A percentile compares a stretch with the other conserved stretches of the same genome.
phyloP scores from a whole-genome alignment of 2,888 invertebrate species.

The Lydus trimaculatus region DNA sequence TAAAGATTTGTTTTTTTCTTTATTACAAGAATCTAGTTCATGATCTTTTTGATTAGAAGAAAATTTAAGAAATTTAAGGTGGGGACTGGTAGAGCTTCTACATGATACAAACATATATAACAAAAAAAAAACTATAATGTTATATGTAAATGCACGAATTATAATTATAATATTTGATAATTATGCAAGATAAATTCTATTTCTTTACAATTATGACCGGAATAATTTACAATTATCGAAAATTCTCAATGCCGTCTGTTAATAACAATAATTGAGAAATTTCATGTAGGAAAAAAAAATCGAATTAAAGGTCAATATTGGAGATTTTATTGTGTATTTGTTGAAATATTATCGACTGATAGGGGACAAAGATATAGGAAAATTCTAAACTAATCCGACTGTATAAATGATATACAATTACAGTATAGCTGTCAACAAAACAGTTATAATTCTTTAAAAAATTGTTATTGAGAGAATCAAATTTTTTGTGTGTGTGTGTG shows the following conservation, averaged over 20 bases:
- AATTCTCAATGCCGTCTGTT: slow-evolving; percentile 26
- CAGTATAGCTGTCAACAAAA: background rate
- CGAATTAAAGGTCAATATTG: background rate
- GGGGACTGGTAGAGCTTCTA: background rate
- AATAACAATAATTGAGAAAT: slow-evolving; percentile 25
- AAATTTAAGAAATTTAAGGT: background rate
- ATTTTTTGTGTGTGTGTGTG: background rate
- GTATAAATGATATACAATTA: background rate
- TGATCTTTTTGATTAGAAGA: slow-evolving; percentile 16
- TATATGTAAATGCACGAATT: slow-evolving; percentile 1
- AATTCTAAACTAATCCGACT: background rate
- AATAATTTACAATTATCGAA: slow-evolving; percentile 21
- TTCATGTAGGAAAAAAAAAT: background rate
- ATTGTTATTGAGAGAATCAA: background rate
- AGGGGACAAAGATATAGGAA: background rate
- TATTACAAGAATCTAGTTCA: slow-evolving; percentile 12
- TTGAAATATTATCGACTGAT: background rate
- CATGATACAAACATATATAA: background rate
- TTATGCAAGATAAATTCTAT: slow-evolving; percentile 9
- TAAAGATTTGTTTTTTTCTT: too few relatives aligned
- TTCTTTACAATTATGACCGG: slow-evolving; percentile 8
- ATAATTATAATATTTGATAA: slow-evolving; percentile 2
- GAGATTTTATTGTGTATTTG: background rate
- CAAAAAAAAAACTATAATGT: background rate
- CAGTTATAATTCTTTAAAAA: background rate